Evolutionary conservation across 1,140 invertebrate genomes (phyloP).

Genomic region (Euura lappo): DNA sequence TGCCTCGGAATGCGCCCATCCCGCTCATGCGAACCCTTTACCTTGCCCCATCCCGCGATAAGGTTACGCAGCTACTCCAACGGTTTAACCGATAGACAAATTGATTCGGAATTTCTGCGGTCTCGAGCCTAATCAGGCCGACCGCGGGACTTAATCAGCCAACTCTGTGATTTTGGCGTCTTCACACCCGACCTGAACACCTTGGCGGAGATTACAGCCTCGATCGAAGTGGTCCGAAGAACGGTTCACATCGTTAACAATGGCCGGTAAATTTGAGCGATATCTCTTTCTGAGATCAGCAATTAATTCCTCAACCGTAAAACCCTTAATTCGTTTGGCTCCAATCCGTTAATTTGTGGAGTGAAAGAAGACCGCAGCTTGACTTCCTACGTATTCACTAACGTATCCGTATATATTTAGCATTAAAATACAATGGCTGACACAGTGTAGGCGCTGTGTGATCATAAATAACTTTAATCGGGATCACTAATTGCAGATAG

Average conservation of each 20-base stretch:
- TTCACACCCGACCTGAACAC: neutral
- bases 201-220: neutral
- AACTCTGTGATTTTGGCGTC: neutral
- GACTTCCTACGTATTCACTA: neutral
- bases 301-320: neutral
- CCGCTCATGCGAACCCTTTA: slow-evolving; percentile 21
- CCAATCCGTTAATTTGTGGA: neutral
- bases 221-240: neutral
- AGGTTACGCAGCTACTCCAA: slow-evolving; percentile 1
- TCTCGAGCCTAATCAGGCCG: slow-evolving; percentile 37
- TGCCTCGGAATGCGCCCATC: slow-evolving; percentile 39
- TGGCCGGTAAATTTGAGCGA: neutral
- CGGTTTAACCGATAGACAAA: slow-evolving; percentile 40
- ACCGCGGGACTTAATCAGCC: slow-evolving; percentile 3
- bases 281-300: neutral
- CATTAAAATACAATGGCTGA: slow-evolving; percentile 63
- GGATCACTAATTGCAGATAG: slow-evolving; percentile 60
- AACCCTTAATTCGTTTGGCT: slow-evolving; percentile 2
- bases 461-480: slow-evolving; percentile 62
- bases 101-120: slow-evolving; percentile 50
- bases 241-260: neutral
- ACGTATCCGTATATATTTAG: slow-evolving; percentile 6
- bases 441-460: slow-evolving; percentile 48
- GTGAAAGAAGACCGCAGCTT: neutral
- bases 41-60: neutral